Base-by-base conservation (phyloP, 2,888 invertebrate species). In the Labia minor region DNA sequence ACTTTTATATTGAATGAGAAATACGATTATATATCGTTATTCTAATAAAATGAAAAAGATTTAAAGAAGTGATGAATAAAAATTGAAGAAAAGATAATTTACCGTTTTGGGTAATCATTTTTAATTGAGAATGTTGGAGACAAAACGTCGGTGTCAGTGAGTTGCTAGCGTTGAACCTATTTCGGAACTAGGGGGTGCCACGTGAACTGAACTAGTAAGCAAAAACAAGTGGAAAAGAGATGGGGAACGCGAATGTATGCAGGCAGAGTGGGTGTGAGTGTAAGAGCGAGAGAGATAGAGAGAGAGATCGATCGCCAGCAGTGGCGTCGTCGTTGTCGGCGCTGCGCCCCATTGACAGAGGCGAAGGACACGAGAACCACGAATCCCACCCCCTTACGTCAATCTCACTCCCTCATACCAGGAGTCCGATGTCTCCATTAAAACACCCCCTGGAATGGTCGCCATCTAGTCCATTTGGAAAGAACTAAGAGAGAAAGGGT, bases 231-330 rank as follows among this genome's bases (percentile, higher is more conserved):
- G 26, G 19, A 21, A 19, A 14, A 26, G 19, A 19, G 21, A 14
- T 1, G 19, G 65, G 10, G 21, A 37, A 21, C 37, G 63, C 3
- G 61, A 64, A 3, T n/a, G 26, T 21, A 3, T 21, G 61, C 19
- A 18, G 19, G 63, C 20, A n/a, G 63, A 4, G 20, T 14, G 19
- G 19, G 19, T 19, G 19, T 14, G 14, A 10, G 10, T n/a, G 64
- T 3, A 62, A 11, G 37, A 26, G 26, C 21, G 61, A 19, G 11
- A 26, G 19, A 19, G 21, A 14, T 1, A 37, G 65, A n/a, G 21
- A 37, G 49, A 33, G 63, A 26, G 61, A 64, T 11, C 21, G 26
- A 64, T 20, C 64, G 61, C 19, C 63, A 63, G 63, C 20, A n/a
- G 63, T 10, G 20, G 20, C 63, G 19, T 16, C 63, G 19, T 14